Evolutionary conservation across 1,140 invertebrate genomes (phyloP), one percentile per base, ranked within the genome.

Genomic region (Drosophila bipectinata): DNA sequence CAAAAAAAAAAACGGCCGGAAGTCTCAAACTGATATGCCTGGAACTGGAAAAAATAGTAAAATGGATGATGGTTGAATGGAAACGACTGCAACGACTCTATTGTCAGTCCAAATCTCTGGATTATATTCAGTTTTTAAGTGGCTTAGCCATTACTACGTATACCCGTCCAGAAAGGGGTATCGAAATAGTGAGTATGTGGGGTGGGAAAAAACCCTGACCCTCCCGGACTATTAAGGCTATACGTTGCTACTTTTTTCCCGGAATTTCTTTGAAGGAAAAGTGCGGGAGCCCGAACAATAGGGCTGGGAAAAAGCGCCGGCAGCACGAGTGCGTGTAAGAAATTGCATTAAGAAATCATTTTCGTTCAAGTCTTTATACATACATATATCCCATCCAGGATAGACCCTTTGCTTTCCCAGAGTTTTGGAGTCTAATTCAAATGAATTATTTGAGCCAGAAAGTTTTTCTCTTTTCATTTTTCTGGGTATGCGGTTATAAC

Each of bases 281-380:
- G 54, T 58, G 48, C 64, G 54, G 64, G 72, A 79, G 45, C 41
- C 21, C 45, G 51, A 83, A 83, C 79, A 83, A 84, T 71, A 44
- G 71, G 18, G 26, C 57, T 63, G 56, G 45, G 53, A 28, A 67
- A 52, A 75, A 63, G 45, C 41, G 47, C 1, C 37, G 14, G 12
- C 47, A 56, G 55, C 1, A 41, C 14, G 14, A 57, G 39, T 62
- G 34, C 68, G 51, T 69, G 32, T 30, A 71, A 76, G 73, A 75
- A 85, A 85, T 85, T 85, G 82, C 82, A 87, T 85, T 85, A 85
- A 78, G 82, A 85, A 85, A 85, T 87, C 81, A 85, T 85, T 87
- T 82, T 72, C 58, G 30, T 53, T 26, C 32, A n/a, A 14, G 58
- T 1, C 14, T 45, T 67, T 32, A 9, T 4, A n/a, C n/a, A n/a